Conservation (phyloP, 2,113 vertebrate species). For the Upupa epops region DNA sequence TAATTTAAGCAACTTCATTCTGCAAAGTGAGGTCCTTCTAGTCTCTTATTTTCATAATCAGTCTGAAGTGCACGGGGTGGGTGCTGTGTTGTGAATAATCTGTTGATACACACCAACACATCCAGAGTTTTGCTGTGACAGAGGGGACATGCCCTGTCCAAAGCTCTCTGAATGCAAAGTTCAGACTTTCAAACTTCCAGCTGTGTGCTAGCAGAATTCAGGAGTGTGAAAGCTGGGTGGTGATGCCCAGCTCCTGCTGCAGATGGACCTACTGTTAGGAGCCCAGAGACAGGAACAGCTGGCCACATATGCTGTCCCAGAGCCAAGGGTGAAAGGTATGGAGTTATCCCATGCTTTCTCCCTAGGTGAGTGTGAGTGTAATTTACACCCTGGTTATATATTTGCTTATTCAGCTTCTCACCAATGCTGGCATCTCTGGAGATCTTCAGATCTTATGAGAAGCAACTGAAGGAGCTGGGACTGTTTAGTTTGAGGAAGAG, state of each 20-base stretch:
- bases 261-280: background rate
- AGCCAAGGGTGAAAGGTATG: background rate
- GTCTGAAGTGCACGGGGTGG: background rate
- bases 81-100: background rate
- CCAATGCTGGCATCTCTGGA: background rate
- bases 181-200: background rate
- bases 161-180: background rate
- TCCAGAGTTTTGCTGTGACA: background rate
- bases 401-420: background rate
- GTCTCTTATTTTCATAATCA: background rate
- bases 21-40: background rate
- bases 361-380: background rate
- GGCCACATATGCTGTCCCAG: background rate
- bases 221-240: background rate
- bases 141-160: background rate
- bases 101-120: background rate
- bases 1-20: slow-evolving; percentile 34
- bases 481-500: no score
- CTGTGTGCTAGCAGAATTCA: background rate
- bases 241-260: background rate
- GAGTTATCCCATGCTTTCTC: background rate
- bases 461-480: no score
- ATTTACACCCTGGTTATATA: background rate
- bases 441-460: no score
- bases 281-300: background rate